Evolutionary conservation across 2,113 vertebrate genomes (phyloP).

Genomic region (Sisor rabdophorus): DNA sequence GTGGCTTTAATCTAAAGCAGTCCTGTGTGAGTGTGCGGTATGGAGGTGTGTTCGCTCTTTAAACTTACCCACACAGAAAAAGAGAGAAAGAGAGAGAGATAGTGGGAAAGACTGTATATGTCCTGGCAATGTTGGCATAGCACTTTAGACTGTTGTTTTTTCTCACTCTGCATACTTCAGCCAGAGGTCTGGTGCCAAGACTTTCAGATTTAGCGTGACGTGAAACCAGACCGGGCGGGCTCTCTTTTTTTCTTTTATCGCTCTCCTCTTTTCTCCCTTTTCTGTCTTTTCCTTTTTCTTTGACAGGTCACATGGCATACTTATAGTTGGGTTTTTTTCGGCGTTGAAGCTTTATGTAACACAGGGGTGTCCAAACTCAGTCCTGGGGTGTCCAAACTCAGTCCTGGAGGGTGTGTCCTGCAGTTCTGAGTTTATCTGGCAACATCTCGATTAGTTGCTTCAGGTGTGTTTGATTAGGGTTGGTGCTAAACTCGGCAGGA

Average conservation of each 20-base stretch:
- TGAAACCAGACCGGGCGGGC: conserved; percentile 61
- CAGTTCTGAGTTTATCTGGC: too few relatives aligned
- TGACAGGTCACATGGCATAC: conserved; percentile 29
- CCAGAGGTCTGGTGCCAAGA: conserved; percentile 69
- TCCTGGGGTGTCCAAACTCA: too few relatives aligned
- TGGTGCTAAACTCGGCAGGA: too few relatives aligned
- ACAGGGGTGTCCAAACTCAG: too few relatives aligned
- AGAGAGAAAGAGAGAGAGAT: conserved; percentile 40
- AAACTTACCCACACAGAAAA: conserved; percentile 28
- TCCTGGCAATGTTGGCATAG: conserved; percentile 74
- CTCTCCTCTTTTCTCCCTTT: conserved; percentile 18
- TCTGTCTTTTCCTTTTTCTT: conserved; percentile 28
- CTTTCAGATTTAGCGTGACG: conserved; percentile 68
- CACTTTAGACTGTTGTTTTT: conserved; percentile 57
- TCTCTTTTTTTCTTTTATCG: conserved; percentile 40
- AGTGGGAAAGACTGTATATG: conserved; percentile 64
- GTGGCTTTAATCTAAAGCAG: conserved; percentile 39
- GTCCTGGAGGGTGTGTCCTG: too few relatives aligned
- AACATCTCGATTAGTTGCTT: too few relatives aligned
- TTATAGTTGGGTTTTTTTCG: background rate
- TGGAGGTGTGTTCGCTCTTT: conserved; percentile 23
- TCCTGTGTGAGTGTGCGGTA: conserved; percentile 16
- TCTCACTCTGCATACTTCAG: conserved; percentile 55
- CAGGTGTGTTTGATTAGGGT: too few relatives aligned
- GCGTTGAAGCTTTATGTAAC: too few relatives aligned